Percentiles rank a stretch among this genome's conserved stretches.
Conservation (phyloP, 1,140 invertebrate species). For the Drosophila truncata region DNA sequence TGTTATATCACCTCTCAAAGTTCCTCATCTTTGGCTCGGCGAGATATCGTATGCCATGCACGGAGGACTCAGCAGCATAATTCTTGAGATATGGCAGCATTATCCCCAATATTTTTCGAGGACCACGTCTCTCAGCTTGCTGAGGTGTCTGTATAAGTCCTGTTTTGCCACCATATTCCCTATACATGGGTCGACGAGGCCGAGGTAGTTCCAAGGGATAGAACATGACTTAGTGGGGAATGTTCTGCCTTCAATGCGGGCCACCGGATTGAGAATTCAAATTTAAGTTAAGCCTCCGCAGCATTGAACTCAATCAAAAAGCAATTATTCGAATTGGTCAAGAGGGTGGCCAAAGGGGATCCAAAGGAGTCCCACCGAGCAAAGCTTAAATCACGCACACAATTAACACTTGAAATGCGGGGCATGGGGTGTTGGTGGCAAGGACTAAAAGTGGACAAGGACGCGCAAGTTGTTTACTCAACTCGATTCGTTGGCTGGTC, state of each 20-base stretch:
- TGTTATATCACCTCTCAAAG: conserved; percentile 63
- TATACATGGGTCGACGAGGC: conserved; percentile 49
- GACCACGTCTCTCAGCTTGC: not conserved
- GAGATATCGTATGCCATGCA: conserved; percentile 74
- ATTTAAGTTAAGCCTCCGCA: conserved; percentile 52
- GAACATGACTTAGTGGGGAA: conserved; percentile 40
- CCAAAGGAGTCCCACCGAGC: conserved; percentile 11
- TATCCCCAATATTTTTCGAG: not conserved
- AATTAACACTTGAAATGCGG: conserved; percentile 72
- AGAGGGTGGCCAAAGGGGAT: conserved; percentile 16
- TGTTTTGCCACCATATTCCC: not conserved
- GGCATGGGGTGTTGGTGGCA: conserved; percentile 1
- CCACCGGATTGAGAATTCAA: conserved; percentile 55
- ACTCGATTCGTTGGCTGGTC: conserved; percentile 36
- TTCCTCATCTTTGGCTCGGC: conserved; percentile 57
- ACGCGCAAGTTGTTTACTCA: conserved; percentile 72
- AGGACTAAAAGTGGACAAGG: conserved; percentile 50
- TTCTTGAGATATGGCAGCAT: conserved; percentile 61
- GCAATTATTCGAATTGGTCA: conserved; percentile 69
- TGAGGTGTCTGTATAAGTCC: conserved; percentile 10
- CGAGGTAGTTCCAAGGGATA: conserved; percentile 63
- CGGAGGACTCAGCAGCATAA: conserved; percentile 63
- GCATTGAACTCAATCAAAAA: conserved; percentile 80
- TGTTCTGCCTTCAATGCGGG: conserved; percentile 5
- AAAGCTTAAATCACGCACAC: conserved; percentile 80